Conservation (phyloP, 2,797 vertebrate species). For the Coendou prehensilis region DNA sequence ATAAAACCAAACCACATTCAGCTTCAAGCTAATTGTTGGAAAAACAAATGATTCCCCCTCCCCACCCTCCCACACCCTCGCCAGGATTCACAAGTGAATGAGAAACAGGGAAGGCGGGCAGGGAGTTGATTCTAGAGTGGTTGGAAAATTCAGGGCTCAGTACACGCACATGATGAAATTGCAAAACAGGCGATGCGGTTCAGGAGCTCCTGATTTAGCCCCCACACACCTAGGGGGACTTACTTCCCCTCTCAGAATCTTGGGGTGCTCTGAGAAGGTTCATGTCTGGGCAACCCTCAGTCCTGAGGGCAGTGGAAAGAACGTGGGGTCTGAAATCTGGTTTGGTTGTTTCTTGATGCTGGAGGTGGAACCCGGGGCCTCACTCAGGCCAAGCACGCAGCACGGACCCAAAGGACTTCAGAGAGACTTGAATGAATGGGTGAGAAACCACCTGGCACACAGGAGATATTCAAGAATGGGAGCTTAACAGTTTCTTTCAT, state of each 20-base stretch:
- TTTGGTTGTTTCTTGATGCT: neutral
- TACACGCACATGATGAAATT: neutral
- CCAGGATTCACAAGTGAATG: slow-evolving; percentile 56
- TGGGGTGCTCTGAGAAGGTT: neutral
- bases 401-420: neutral
- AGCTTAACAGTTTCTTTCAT: neutral
- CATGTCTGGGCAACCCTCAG: neutral
- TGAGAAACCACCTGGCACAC: neutral
- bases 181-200: neutral
- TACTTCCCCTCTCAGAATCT: neutral
- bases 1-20: slow-evolving; percentile 76
- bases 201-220: neutral
- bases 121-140: neutral
- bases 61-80: slow-evolving; percentile 26
- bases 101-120: slow-evolving; percentile 30
- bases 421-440: neutral
- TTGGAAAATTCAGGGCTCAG: slow-evolving; percentile 41
- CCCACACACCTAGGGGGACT: neutral
- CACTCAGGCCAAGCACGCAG: neutral
- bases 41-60: slow-evolving; percentile 69
- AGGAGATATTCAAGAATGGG: neutral
- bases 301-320: rapidly evolving
- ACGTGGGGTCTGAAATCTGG: neutral
- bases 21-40: slow-evolving; percentile 67
- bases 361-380: neutral